These are phyloP conservation scores for Caenorhabditis angaria DNA, from an alignment of 2,888 invertebrate genomes.

Conservation along the genomic window DNA sequence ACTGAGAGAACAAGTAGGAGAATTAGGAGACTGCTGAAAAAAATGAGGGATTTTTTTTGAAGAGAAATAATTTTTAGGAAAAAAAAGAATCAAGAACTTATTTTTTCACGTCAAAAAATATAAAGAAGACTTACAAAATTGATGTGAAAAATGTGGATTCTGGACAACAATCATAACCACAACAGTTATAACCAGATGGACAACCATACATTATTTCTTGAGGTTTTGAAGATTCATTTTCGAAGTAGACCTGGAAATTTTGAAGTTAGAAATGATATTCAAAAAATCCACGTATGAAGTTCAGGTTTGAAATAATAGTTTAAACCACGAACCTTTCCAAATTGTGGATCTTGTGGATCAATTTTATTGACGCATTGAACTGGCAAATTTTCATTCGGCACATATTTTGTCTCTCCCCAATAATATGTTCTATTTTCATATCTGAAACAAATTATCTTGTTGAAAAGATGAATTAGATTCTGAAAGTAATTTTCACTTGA, in stretches of 20 bases:
- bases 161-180: constrained; percentile 48
- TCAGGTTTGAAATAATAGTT: not conserved
- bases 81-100: not conserved
- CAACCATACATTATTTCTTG: constrained; percentile 51
- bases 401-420: constrained; percentile 41
- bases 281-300: too few relatives aligned
- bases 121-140: constrained; percentile 47
- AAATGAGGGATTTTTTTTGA: not conserved
- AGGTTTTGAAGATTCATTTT: constrained; percentile 40
- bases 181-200: constrained; percentile 39
- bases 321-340: constrained; percentile 29
- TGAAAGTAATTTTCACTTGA: too few relatives aligned
- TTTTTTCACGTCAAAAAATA: not conserved
- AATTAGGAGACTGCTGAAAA: constrained; percentile 48
- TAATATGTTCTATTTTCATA: constrained; percentile 41
- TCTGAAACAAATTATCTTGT: constrained; percentile 26
- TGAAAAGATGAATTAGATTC: not conserved
- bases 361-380: constrained; percentile 47
- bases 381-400: constrained; percentile 38
- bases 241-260: constrained; percentile 43
- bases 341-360: constrained; percentile 54
- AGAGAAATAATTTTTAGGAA: not conserved
- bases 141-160: constrained; percentile 49
- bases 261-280: too few relatives aligned
- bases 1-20: constrained; percentile 48